phyloP scores from a whole-genome alignment of 2,888 invertebrate genomes.

The Synergus gifuensis region DNA sequence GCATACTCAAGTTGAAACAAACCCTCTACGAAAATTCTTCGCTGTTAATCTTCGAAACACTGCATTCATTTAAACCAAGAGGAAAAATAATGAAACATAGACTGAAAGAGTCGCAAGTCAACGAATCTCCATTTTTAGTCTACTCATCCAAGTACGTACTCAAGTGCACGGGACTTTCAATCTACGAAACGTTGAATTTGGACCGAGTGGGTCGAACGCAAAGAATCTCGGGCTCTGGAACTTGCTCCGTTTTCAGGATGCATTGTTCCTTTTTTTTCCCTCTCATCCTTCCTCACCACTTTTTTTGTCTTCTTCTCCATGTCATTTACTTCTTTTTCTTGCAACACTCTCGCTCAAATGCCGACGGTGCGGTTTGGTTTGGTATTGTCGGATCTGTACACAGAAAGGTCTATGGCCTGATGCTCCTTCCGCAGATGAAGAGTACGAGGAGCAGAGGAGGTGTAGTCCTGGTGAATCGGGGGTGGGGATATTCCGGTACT shows the following conservation, averaged over 20 bases:
- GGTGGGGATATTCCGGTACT: slow-evolving; percentile 59
- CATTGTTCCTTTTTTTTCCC: slow-evolving; percentile 59
- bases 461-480: slow-evolving; percentile 43
- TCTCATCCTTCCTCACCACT: slow-evolving; percentile 38
- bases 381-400: slow-evolving; percentile 63
- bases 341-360: slow-evolving; percentile 51
- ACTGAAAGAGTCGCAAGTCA: slow-evolving; percentile 9
- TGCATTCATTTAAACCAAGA: slow-evolving; percentile 31
- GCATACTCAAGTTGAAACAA: neutral
- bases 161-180: neutral
- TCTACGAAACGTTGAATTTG: slow-evolving; percentile 3
- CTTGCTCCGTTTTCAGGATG: slow-evolving; percentile 60
- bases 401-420: slow-evolving; percentile 71
- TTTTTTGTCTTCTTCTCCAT: neutral
- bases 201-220: slow-evolving; percentile 41
- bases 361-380: slow-evolving; percentile 62
- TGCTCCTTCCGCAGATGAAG: slow-evolving; percentile 60
- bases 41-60: neutral
- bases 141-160: slow-evolving; percentile 1
- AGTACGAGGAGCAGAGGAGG: slow-evolving; percentile 47
- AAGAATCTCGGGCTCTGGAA: slow-evolving; percentile 53
- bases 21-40: neutral
- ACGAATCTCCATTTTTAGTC: slow-evolving; percentile 1
- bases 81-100: slow-evolving; percentile 14
- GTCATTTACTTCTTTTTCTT: slow-evolving; percentile 32